Base-by-base conservation (phyloP, 1,140 invertebrate genomes). In the Stegodyphus dumicola region DNA sequence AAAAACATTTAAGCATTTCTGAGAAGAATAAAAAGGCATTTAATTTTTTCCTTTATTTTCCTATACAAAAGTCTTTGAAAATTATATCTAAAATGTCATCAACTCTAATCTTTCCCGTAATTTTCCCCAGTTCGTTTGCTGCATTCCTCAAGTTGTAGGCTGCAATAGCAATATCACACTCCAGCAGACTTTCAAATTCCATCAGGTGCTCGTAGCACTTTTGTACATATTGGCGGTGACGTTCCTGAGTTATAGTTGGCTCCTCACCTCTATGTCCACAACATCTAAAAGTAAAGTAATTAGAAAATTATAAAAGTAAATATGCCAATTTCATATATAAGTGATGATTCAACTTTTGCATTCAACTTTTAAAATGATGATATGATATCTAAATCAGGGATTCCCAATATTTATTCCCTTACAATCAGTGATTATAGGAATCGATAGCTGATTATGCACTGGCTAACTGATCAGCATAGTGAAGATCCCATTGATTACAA, bases 41-140 rank as follows among this genome's bases (percentile, higher is more conserved):
- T 33, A 33, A 33, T 33, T 33, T 33, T 33, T 33, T 33, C 51
- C 48, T 86, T 93, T 93, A 97, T 93, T 97, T 97, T 85, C 96
- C 96, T 90, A 97, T 95, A 92, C 96, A 97, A 93, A 96, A 97
- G 85, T 95, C 93, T 91, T 92, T 93, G 89, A 97, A 97, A 87
- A 97, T 94, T 66, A 95, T 92, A 92, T 96, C 94, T 60, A 97
- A 91, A 88, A 97, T 93, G 87, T 96, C 93, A 90, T 96, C 95
- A 7, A 93, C 93, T 69, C 92, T 93, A 77, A 96, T 92, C 89
- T 93, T 92, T 2, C 96, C 95, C 51, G 95, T 95, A 84, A 97
- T 93, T 89, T 93, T 93, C 49, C 94, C 95, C 65, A 96, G 89
- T 89, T 94, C 92, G 88, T 92, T 90, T 67, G 94, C 90, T 2